Evolutionary conservation across 2,113 vertebrate genomes (phyloP).

Genomic region (Sula dactylatra): DNA sequence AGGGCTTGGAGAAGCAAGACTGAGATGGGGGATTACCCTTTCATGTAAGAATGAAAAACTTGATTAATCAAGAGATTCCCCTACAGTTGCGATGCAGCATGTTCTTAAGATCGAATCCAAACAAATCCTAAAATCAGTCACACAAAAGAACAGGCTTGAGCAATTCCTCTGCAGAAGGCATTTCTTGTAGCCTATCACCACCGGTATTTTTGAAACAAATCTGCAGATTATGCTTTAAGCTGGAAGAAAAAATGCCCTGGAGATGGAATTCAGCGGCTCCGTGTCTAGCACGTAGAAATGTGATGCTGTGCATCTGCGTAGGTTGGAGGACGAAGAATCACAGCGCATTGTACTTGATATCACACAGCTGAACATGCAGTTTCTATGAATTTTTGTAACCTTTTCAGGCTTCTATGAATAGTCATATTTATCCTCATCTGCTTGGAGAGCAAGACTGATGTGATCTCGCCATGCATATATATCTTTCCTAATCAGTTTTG

Average conservation of each 20-base stretch:
- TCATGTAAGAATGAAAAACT: background rate
- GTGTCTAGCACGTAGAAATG: background rate
- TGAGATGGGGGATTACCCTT: constrained; percentile 40
- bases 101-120: background rate
- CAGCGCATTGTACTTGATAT: background rate
- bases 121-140: background rate
- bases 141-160: background rate
- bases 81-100: rapidly evolving
- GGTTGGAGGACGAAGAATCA: background rate
- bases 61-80: constrained; percentile 22
- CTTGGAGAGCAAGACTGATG: background rate
- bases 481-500: background rate
- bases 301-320: background rate
- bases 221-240: constrained; percentile 5
- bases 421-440: background rate
- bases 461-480: background rate
- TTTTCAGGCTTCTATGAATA: background rate
- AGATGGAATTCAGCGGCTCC: background rate
- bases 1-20: constrained; percentile 10
- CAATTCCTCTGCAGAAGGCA: background rate
- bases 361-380: background rate
- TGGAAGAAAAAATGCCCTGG: background rate
- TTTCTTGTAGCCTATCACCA: background rate
- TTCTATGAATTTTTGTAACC: background rate
- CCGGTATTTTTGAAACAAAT: background rate